Evolutionary conservation across 2,888 invertebrate species (phyloP), one percentile per base, ranked within the genome.

Genomic region (Drosophila monieri): DNA sequence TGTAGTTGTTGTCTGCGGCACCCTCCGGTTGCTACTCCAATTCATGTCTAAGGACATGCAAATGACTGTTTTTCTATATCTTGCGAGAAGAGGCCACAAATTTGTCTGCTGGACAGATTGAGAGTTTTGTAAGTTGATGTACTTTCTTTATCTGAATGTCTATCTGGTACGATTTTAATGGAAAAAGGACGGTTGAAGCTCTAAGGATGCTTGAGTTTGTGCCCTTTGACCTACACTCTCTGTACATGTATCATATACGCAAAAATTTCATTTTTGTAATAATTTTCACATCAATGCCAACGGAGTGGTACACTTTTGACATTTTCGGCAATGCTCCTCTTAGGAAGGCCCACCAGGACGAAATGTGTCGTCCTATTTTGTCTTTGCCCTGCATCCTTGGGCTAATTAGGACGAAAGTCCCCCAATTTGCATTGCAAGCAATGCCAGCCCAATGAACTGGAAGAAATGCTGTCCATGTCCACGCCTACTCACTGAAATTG

Each of bases 361-460:
- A 39, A 39, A 39, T 15, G 6, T 21, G 21, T 21, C 39, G 15
- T 14, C 39, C 15, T 39, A 15, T 41, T 41, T 18, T 39, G 39
- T 41, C 9, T 41, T 41, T 41, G 18, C 10, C 9, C 14, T 41
- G 39, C 39, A 41, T 41, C 39, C 39, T 18, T 32, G 39, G 27
- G 83, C 77, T 79, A 79, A 79, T 79, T 79, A 79, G 64, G 74
- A 25, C 39, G 47, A 59, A 64, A 76, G 64, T 56, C 69, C 64
- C 65, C 66, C 65, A 73, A 77, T 79, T 79, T 79, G 75, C 77
- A 83, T 77, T 76, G 73, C 52, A 56, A 60, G 70, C 55, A 69
- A 53, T 39, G 56, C 18, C 52, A 64, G 57, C 69, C 69, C 79
- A 79, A 79, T 79, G 80, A 79, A 83, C 80, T 77, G 83, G 74